Evolutionary conservation across 2,888 invertebrate species (phyloP), one percentile per base, ranked within the genome.

Genomic region (Apantesis nais): DNA sequence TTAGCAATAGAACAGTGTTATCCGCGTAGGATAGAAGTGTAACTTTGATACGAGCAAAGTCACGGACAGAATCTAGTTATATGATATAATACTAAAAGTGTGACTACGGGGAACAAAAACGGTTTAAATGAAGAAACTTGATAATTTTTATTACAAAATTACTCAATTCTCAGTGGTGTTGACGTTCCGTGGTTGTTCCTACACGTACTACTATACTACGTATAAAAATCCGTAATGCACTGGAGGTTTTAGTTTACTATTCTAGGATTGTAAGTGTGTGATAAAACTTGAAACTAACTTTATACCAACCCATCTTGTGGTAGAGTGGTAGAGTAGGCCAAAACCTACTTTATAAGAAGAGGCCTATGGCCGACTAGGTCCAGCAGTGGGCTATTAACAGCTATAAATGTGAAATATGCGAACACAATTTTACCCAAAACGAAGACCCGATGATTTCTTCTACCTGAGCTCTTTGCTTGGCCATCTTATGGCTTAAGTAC

Each of bases 241-340:
- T n/a, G n/a, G n/a, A n/a, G n/a, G 60, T 74, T 68, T 79, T 70
- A 69, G 81, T 75, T 81, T 78, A 74, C 37, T 77, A 76, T 73
- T 78, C 78, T 71, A 67, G 64, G 62, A 37, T 44, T 31, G 37
- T 44, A 70, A 62, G 14, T 25, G 14, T 55, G 14, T 11, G 14
- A 12, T 25, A 25, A n/a, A n/a, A n/a, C n/a, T n/a, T n/a, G n/a
- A n/a, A n/a, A n/a, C n/a, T n/a, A n/a, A n/a, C n/a, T n/a, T n/a
- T n/a, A n/a, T n/a, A n/a, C n/a, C n/a, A n/a, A n/a, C n/a, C n/a
- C n/a, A n/a, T n/a, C n/a, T n/a, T n/a, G n/a, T n/a, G n/a, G n/a
- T n/a, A n/a, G n/a, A n/a, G n/a, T n/a, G n/a, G n/a, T n/a, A n/a
- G n/a, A n/a, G n/a, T n/a, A n/a, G n/a, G n/a, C n/a, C n/a, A n/a